Evolutionary conservation across 2,888 invertebrate genomes (phyloP).

Genomic region (Terebella lapidaria): DNA sequence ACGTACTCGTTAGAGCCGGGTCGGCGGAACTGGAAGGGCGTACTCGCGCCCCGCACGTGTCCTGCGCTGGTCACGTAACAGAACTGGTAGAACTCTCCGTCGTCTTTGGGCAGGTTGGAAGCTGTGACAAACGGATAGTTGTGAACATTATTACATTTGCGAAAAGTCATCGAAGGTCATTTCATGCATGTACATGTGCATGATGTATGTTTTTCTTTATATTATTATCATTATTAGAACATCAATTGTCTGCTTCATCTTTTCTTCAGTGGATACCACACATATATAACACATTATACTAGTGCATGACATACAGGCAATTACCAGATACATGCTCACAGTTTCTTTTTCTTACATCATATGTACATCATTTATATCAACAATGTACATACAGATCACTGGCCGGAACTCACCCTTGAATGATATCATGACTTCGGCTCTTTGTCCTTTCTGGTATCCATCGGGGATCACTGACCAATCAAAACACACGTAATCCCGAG

Average conservation of each 20-base stretch:
- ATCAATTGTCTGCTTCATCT: too few relatives aligned
- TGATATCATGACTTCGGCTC: not conserved
- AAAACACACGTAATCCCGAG: constrained; percentile 39
- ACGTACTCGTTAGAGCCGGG: constrained; percentile 44
- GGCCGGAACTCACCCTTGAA: too few relatives aligned
- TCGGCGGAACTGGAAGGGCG: constrained; percentile 50
- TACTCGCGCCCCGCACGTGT: constrained; percentile 49
- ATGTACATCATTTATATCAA: too few relatives aligned
- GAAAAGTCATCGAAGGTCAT: not conserved
- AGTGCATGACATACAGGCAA: too few relatives aligned
- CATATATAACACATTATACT: too few relatives aligned
- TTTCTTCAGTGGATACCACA: too few relatives aligned
- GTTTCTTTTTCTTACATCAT: too few relatives aligned
- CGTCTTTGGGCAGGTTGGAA: constrained; percentile 44
- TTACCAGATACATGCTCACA: too few relatives aligned
- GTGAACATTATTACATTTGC: too few relatives aligned
- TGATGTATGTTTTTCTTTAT: not conserved
- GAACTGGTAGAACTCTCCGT: constrained; percentile 54
- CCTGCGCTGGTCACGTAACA: constrained; percentile 45
- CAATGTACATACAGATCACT: too few relatives aligned
- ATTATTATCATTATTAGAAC: too few relatives aligned
- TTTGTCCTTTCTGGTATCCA: not conserved
- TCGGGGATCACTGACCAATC: constrained; percentile 33
- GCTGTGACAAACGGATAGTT: constrained; percentile 37
- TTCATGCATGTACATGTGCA: not conserved